Evolutionary conservation across 2,797 vertebrate species (phyloP).

Genomic region (Chiloscyllium punctatum): DNA sequence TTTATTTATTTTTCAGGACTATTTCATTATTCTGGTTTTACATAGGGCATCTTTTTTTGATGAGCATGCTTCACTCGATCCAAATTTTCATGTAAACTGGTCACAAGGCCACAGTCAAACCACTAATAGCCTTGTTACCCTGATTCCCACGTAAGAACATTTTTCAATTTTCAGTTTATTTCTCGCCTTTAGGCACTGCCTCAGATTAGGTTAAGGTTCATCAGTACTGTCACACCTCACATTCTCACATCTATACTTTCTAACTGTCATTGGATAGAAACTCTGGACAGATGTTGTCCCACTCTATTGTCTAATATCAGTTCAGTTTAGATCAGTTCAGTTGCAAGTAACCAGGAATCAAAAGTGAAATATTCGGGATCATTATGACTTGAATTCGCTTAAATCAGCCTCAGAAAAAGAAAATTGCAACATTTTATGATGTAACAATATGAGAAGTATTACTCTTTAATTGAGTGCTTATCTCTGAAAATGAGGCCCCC

Average conservation of each 20-base stretch:
- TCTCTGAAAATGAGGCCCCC: neutral
- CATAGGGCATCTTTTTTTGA: neutral
- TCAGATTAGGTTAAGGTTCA: neutral
- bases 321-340: neutral
- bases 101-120: neutral
- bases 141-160: neutral
- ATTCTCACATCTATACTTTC: neutral
- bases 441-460: neutral
- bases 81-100: neutral
- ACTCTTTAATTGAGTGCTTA: neutral
- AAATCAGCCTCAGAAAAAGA: neutral
- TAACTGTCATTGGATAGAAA: no score
- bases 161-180: neutral
- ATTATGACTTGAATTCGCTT: neutral
- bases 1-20: neutral
- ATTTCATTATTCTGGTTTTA: neutral
- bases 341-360: neutral
- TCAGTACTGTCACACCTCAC: neutral
- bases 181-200: neutral
- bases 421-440: neutral
- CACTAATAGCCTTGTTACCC: neutral
- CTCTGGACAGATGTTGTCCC: no score
- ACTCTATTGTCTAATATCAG: neutral
- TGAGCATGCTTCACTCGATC: neutral
- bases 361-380: neutral